Percentiles rank a stretch among this genome's conserved stretches.
Conservation (phyloP, 37 sponge, comb jelly and placozoan genomes). For the Oopsacas minuta region DNA sequence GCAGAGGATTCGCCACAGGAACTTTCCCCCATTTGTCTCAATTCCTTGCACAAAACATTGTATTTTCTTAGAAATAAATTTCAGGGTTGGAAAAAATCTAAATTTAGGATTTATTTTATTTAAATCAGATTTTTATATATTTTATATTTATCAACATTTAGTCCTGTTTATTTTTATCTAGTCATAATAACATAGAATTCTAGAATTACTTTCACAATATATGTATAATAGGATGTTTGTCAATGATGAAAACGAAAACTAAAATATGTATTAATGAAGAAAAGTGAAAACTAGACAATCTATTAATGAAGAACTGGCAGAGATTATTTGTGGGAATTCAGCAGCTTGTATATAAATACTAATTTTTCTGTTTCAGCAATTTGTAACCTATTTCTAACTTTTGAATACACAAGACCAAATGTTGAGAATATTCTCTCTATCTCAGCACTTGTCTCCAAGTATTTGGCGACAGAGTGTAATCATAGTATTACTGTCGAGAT, state of each 20-base stretch:
- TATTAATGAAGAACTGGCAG: background rate
- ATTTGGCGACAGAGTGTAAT: background rate
- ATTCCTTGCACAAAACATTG: conserved; percentile 18
- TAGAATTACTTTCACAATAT: background rate
- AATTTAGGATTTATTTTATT: background rate
- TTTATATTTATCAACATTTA: background rate
- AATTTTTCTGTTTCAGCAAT: background rate
- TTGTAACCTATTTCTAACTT: background rate
- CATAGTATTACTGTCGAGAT: too few species aligned
- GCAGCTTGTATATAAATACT: background rate
- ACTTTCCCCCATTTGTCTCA: conserved; percentile 17
- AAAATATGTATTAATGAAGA: background rate
- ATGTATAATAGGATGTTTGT: background rate
- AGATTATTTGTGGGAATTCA: background rate
- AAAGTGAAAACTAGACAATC: background rate
- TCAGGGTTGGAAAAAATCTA: background rate
- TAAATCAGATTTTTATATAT: background rate
- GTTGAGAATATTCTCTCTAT: background rate
- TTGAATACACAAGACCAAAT: background rate
- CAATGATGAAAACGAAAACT: background rate
- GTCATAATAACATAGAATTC: too few species aligned
- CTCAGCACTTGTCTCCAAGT: background rate
- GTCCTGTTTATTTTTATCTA: background rate
- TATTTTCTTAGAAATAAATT: conserved; percentile 30
- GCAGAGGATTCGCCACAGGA: conserved; percentile 26